Conservation (phyloP, 2,888 invertebrate genomes). For the Synergus japonicus region DNA sequence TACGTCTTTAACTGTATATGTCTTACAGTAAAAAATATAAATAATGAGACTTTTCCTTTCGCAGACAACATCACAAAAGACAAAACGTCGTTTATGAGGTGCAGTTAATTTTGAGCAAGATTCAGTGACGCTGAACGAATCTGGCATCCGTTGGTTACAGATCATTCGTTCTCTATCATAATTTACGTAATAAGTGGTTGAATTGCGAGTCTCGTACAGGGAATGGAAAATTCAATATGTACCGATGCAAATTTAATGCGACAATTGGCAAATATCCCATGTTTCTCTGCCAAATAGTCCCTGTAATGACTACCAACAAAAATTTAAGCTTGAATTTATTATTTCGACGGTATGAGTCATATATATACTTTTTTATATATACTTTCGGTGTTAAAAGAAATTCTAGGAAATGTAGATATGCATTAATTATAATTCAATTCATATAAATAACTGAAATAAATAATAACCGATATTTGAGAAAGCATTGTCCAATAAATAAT, state of each 20-base stretch:
- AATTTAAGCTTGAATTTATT: background rate
- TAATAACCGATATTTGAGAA: background rate
- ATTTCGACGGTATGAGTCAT: background rate
- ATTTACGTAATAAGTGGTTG: conserved; percentile 48
- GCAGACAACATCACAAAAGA: background rate
- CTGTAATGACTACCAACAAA: conserved; percentile 7
- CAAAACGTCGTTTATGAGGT: conserved; percentile 28
- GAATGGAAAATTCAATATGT: conserved; percentile 18
- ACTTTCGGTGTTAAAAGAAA: too few relatives aligned
- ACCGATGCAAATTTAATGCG: conserved; percentile 11
- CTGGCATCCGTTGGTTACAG: conserved; percentile 51
- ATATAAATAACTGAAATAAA: too few relatives aligned
- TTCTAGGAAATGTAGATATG: too few relatives aligned
- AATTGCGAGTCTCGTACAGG: conserved; percentile 1
- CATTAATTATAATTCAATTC: too few relatives aligned
- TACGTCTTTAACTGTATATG: background rate
- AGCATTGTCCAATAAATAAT: background rate
- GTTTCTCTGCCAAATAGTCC: conserved; percentile 12
- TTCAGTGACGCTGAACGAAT: conserved; percentile 54
- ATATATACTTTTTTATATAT: too few relatives aligned
- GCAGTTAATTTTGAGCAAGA: conserved; percentile 37
- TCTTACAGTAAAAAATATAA: background rate
- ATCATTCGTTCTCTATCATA: conserved; percentile 41
- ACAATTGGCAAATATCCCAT: conserved; percentile 22
- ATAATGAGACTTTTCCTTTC: conserved; percentile 20